Base-by-base conservation (phyloP, 2,888 invertebrate species). In the Thereva unica region DNA sequence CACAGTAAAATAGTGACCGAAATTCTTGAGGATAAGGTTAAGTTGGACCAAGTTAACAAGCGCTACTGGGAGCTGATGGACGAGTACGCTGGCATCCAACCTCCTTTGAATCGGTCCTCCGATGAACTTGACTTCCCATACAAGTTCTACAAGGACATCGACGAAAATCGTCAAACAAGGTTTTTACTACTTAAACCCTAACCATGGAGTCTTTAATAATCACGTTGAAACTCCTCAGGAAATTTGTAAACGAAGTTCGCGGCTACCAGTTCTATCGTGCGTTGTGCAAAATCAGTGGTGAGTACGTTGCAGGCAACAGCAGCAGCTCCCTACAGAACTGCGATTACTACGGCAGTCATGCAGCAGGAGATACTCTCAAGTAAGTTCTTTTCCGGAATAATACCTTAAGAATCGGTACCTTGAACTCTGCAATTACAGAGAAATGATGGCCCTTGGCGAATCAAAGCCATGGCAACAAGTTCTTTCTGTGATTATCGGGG, bases 161-260 rank as follows among this genome's bases (percentile, higher is more conserved):
- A 74, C 52, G 71, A 75, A 10, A 71, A 64, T 37, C 67, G 74
- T 45, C 74, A 75, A 68, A 73, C 76, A 4, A 73, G 73, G 76
- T 76, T 56, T 10, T 5, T 23, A 1, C 23, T 2, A 23, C 23
- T 23, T 23, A 23, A 23, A 23, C 23, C 2, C 23, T 1, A 23
- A 2, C 23, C 23, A 23, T 23, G 23, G 23, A 23, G 1, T 23
- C 23, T 23, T 23, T 23, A 23, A 23, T 23, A 23, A 23, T 23
- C 23, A 23, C 23, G 23, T 49, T 49, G 12, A 10, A 23, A 23
- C 12, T 69, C 82, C 81, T 12, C 77, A 87, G 88, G 74, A 89
- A 89, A 77, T 87, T 87, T 76, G 87, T 92, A 35, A 88, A 89
- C 49, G 88, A 85, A 76, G 85, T 94, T 40, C 81, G 93, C 42